Conservation (phyloP, 2,113 vertebrate genomes). For the Pyxicephalus adspersus region DNA sequence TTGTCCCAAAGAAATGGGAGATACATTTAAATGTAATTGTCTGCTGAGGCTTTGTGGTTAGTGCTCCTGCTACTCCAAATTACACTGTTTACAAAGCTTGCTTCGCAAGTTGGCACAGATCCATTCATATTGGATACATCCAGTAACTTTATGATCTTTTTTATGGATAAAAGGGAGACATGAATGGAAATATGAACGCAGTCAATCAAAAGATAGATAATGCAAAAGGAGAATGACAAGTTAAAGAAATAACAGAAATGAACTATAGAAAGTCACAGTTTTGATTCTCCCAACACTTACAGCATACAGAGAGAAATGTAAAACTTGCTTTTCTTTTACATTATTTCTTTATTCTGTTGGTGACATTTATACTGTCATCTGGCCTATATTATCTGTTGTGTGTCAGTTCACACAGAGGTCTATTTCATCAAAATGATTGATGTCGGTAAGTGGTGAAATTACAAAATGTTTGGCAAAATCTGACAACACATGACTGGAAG, state of each 20-base stretch:
- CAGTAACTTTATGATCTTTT: slow-evolving; percentile 49
- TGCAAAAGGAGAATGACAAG: slow-evolving; percentile 24
- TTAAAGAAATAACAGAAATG: slow-evolving; percentile 9
- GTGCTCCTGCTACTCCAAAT: slow-evolving; percentile 53
- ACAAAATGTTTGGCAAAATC: not conserved
- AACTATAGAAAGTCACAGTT: slow-evolving; percentile 4
- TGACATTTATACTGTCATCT: slow-evolving; percentile 1
- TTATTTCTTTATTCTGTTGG: slow-evolving; percentile 5
- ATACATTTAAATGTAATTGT: slow-evolving; percentile 57
- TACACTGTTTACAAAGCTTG: slow-evolving; percentile 55
- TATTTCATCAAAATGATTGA: not conserved
- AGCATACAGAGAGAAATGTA: not conserved
- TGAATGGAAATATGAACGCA: slow-evolving; percentile 31
- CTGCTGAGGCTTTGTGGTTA: slow-evolving; percentile 52
- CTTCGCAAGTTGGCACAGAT: slow-evolving; percentile 43
- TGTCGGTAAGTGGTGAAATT: not conserved
- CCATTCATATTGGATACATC: slow-evolving; percentile 47
- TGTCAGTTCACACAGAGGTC: not conserved
- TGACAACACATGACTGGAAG: too few species aligned
- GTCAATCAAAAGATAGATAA: slow-evolving; percentile 24
- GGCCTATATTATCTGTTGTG: slow-evolving; percentile 1
- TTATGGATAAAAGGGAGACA: slow-evolving; percentile 20
- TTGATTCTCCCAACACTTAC: not conserved
- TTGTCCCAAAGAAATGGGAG: slow-evolving; percentile 49
- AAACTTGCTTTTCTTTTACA: not conserved